These are phyloP conservation scores for Pedicia rivosa DNA, from an alignment of 2,888 invertebrate genomes.

Conservation along the genomic window DNA sequence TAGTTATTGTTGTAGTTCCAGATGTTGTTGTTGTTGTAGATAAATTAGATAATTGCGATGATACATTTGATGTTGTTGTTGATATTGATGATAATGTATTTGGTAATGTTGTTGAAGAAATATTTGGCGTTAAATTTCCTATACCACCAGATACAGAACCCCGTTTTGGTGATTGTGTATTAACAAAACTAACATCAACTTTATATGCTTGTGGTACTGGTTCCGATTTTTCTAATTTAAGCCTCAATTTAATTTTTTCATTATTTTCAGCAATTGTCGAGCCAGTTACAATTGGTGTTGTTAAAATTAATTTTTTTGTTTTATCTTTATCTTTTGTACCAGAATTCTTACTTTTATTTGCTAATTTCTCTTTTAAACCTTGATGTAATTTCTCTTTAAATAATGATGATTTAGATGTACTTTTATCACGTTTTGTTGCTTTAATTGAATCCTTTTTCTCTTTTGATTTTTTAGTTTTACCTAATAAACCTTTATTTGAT, in stretches of 20 bases:
- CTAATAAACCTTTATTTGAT: conserved; percentile 37
- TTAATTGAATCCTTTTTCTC: conserved; percentile 6
- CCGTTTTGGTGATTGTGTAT: conserved; percentile 30
- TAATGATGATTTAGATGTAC: neutral
- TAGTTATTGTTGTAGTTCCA: conserved; percentile 4
- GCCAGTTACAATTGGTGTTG: conserved; percentile 15
- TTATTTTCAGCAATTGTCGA: conserved; percentile 17
- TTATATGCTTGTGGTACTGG: conserved; percentile 65
- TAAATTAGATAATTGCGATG: conserved; percentile 9
- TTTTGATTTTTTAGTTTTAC: conserved; percentile 3
- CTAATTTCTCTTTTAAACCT: conserved; percentile 1
- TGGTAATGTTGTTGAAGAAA: neutral
- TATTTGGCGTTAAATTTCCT: neutral
- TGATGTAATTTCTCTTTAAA: neutral
- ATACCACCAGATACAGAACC: conserved; percentile 15
- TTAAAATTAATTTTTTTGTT: neutral
- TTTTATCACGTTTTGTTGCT: conserved; percentile 7
- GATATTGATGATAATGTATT: neutral
- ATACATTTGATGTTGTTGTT: conserved; percentile 6
- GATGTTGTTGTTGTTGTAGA: neutral
- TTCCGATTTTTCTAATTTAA: conserved; percentile 72
- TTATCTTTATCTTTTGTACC: neutral
- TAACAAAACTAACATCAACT: conserved; percentile 60
- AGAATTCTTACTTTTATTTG: conserved; percentile 1
- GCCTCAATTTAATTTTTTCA: conserved; percentile 66